These are phyloP conservation scores for Kryptopterus vitreolus DNA, from an alignment of 2,797 vertebrate species.

Conservation along the genomic window DNA sequence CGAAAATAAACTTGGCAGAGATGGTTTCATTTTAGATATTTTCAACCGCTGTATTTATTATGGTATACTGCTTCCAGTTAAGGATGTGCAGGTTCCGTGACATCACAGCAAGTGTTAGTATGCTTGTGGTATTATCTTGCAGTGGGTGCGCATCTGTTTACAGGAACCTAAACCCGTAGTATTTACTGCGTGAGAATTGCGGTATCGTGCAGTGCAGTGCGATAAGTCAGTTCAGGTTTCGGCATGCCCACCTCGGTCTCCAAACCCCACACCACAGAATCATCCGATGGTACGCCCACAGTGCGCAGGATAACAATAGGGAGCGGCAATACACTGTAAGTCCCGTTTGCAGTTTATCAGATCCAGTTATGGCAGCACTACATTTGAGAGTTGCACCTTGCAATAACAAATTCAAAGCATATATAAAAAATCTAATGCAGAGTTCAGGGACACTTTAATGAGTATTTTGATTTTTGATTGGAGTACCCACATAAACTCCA, in stretches of 20 bases:
- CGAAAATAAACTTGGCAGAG: too few species aligned
- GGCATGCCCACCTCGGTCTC: constrained; percentile 22
- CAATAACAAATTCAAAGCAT: background rate
- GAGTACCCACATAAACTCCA: too few species aligned
- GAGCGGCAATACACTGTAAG: background rate
- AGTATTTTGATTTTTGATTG: too few species aligned
- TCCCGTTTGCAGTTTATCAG: background rate
- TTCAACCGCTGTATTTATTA: background rate
- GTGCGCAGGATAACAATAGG: background rate
- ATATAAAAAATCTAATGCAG: background rate
- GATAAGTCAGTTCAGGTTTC: constrained; percentile 38
- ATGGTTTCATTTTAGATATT: too few species aligned
- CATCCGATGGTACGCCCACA: constrained; percentile 11
- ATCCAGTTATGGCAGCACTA: background rate
- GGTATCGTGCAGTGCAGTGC: background rate
- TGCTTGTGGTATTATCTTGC: background rate
- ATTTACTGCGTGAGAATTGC: constrained; percentile 21
- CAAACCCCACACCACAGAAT: background rate
- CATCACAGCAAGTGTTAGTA: background rate
- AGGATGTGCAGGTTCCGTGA: background rate
- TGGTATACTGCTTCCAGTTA: background rate
- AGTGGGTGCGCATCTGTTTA: background rate
- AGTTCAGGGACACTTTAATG: background rate
- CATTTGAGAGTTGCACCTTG: background rate
- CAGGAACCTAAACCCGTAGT: constrained; percentile 5